Evolutionary conservation across 2,797 vertebrate genomes (phyloP), one percentile per base, ranked within the genome.

Genomic region (Oceanodroma leucorhoa): DNA sequence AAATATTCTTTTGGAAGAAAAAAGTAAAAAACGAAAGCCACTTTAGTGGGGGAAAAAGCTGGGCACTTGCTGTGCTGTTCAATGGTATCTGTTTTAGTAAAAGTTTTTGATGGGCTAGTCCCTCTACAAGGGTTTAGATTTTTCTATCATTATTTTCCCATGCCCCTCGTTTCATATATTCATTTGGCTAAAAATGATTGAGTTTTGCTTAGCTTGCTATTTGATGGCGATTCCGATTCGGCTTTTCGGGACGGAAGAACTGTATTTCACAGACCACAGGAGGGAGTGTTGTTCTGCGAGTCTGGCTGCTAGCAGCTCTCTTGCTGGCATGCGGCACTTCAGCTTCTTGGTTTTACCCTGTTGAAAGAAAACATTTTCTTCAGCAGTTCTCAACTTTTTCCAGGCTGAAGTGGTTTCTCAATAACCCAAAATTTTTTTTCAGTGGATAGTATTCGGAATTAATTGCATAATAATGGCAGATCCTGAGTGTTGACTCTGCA

Each of bases 221-320:
- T 72, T 66, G 62, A 16, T 50, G 38, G 36, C 0, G 0, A 40
- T 78, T 83, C 58, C 5, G 3, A 43, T 80, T 36, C 50, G 38
- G 19, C 36, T 90, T 72, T 82, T 93, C 0, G 9, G 53, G 23
- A 79, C 54, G 29, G n/a, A 40, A 81, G 80, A 87, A 16, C 24
- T 77, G 29, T n/a, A 6, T 67, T 66, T 71, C 53, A 30, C 29
- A 57, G 66, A 57, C 96, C 96, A 94, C 96, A 95, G 0, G 96
- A 89, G 96, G 96, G 96, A 90, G 96, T 46, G 40, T 2, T 92
- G 81, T 40, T 89, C 94, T 89, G 29, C 0, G 0, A 16, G 14
- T 24, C 23, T 54, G 45, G 17, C 60, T 94, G 48, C 64, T 32
- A 22, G 51, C 36, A 70, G 73, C 69, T 87, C 14, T 38, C 43